Conservation (phyloP, 2,888 invertebrate species). For the Cetonia aurata region DNA sequence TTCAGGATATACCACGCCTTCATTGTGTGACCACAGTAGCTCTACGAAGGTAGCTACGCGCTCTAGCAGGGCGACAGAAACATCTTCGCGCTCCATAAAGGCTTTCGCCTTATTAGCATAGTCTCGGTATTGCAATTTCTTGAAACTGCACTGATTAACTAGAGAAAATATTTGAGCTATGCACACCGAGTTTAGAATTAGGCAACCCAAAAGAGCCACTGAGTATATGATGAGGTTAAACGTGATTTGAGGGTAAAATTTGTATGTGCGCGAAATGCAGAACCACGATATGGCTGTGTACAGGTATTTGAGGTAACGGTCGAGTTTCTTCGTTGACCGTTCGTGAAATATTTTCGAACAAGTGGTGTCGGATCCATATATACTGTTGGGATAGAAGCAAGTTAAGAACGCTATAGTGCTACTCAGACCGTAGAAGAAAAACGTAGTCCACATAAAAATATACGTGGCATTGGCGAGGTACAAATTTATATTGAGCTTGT, state of each 20-base stretch:
- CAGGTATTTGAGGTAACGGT: slow-evolving; percentile 30
- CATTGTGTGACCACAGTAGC: slow-evolving; percentile 44
- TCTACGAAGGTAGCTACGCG: slow-evolving; percentile 42
- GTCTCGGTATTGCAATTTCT: slow-evolving; percentile 21
- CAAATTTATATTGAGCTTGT: slow-evolving; percentile 33
- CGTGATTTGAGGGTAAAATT: slow-evolving; percentile 22
- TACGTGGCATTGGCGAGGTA: slow-evolving; percentile 16
- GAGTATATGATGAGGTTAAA: slow-evolving; percentile 10
- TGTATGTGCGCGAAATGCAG: slow-evolving; percentile 15
- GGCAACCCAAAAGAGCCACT: slow-evolving; percentile 1
- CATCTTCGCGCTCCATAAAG: slow-evolving; percentile 36
- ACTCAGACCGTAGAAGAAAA: slow-evolving; percentile 22
- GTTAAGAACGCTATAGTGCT: slow-evolving; percentile 18
- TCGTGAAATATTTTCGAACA: slow-evolving; percentile 11
- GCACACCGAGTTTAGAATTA: slow-evolving; percentile 21
- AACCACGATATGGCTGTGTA: slow-evolving; percentile 31
- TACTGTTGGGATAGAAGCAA: slow-evolving; percentile 15
- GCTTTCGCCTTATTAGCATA: slow-evolving; percentile 18
- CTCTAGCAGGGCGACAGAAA: slow-evolving; percentile 41
- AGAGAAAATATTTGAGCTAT: slow-evolving; percentile 37
- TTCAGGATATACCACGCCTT: slow-evolving; percentile 45
- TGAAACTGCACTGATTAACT: slow-evolving; percentile 16
- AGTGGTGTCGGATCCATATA: slow-evolving; percentile 5
- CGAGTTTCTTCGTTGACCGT: slow-evolving; percentile 2
- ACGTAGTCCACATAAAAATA: slow-evolving; percentile 40